Base-by-base conservation (phyloP, 2,888 invertebrate genomes). In the Heliconius cydno region DNA sequence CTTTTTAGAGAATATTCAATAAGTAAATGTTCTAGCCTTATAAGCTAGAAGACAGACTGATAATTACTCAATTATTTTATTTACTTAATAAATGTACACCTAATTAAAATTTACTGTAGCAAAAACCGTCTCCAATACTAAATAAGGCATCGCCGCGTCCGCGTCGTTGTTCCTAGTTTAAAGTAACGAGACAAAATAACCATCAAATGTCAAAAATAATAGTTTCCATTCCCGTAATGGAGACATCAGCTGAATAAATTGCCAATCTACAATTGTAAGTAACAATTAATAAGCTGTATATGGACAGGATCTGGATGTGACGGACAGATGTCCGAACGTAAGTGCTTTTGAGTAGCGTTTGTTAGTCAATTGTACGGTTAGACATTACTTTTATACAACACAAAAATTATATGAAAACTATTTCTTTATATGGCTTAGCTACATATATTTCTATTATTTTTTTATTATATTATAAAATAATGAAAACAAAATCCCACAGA, bases 191-290 rank as follows among this genome's bases (percentile, higher is more conserved):
- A 72, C 76, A 52, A 74, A 76, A 82, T 81, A 78, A 82, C 41
- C 82, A 80, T 80, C 78, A 80, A 81, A 82, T 79, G 81, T 89
- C 90, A 90, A 89, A 88, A 85, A 88, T 88, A 90, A 91, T 91
- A 89, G 91, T 89, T 88, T 84, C 88, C 88, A 88, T 83, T 80
- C 83, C 81, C 78, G 79, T 76, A 84, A 85, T 86, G 84, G 83
- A 87, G 87, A 88, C 87, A 87, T 88, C 88, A 87, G 88, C 88
- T 89, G 85, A 90, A 91, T 92, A 92, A 92, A 92, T 90, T 88
- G 89, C 86, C 87, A 88, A 91, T 92, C 92, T 92, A 89, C 90
- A 91, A 92, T 92, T 90, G 89, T 91, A 92, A 89, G 88, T 87
- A 87, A 89, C 88, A 90, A 90, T 90, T 92, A 92, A 92, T 92